Evolutionary conservation across 2,797 vertebrate species (phyloP), one percentile per base, ranked within the genome.

Genomic region (Galago senegalensis): DNA sequence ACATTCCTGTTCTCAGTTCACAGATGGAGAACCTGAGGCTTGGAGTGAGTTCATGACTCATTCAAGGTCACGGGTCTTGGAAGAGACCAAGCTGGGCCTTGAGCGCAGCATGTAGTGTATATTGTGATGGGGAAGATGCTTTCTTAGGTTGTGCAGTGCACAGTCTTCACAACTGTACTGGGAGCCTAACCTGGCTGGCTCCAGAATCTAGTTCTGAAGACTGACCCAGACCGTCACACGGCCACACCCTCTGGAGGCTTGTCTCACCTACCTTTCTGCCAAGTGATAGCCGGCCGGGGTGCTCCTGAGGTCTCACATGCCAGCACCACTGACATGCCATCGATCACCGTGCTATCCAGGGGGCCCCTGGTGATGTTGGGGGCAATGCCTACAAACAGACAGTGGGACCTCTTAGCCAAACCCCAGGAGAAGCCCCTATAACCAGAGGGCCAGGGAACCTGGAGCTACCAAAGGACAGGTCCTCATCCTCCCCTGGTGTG

Each of bases 281-380:
- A 99, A 34, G 99, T 99, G 99, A 99, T 99, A 93, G 99, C 99
- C 0, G 99, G 99, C 70, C 99, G 99, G 0, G 99, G 99, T 0
- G 99, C 99, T 83, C 99, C 99, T 0, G 99, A 99, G 53, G 99
- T 99, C 98, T 99, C 99, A 1, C 99, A 99, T 96, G 99, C 99
- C 97, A 99, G 99, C 79, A 99, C 99, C 81, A 99, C 99, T 0
- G 99, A 99, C 99, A 99, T 99, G 97, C 99, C 99, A 0, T 99
- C 99, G 20, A 99, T 99, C 98, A 99, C 99, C 0, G 99, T 99
- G 98, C 99, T 99, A 99, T 99, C 99, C 72, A 99, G 99, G 60
- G 99, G 99, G 23, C 99, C 99, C 84, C 99, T 99, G 67, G 99
- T 99, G 98, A 99, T 99, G 98, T 99, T 99, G 53, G 99, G 99